Base-by-base conservation (phyloP, 2,888 invertebrate genomes). In the Latrodectus elegans region DNA sequence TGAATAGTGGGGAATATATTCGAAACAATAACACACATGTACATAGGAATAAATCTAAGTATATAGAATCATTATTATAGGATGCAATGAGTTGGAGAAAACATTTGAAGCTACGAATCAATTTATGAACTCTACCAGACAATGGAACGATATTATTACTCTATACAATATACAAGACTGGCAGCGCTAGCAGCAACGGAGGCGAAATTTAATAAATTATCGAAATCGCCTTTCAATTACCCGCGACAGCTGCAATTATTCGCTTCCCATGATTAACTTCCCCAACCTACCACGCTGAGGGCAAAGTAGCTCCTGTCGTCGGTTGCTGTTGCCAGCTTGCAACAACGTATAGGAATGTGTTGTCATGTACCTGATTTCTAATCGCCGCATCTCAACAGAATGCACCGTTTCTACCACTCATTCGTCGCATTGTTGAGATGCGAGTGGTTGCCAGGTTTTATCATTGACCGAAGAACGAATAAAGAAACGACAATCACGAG, bases 291-390 rank as follows among this genome's bases (percentile, higher is more conserved):
- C 60, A 15, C 53, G 51, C 22, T 68, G 55, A 22, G 74, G 71
- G 74, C 74, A 65, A 73, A 72, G 65, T 38, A 71, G 26, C 49
- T 64, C 68, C 60, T 60, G 60, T 60, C 60, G 75, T 60, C 70
- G 52, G 76, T 64, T 76, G 74, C 75, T 75, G 84, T 77, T 77
- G 65, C 84, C 73, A 84, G 67, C 78, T 78, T 68, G 55, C 60
- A 79, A 53, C 52, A 26, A 60, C 71, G 76, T 70, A 75, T 49
- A 65, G 79, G 84, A 79, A 79, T 84, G 78, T 74, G 84, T 84
- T 84, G 84, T 65, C 74, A 84, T 79, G 84, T 84, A 74, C 81
- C 81, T 81, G 75, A 81, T 81, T 76, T 76, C 81, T 81, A 81
- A 86, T 86, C 80, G 82, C 26, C 67, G 75, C 86, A 86, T 84